Base-by-base conservation (phyloP, 1,140 invertebrate genomes). In the Scaptomyza montana region DNA sequence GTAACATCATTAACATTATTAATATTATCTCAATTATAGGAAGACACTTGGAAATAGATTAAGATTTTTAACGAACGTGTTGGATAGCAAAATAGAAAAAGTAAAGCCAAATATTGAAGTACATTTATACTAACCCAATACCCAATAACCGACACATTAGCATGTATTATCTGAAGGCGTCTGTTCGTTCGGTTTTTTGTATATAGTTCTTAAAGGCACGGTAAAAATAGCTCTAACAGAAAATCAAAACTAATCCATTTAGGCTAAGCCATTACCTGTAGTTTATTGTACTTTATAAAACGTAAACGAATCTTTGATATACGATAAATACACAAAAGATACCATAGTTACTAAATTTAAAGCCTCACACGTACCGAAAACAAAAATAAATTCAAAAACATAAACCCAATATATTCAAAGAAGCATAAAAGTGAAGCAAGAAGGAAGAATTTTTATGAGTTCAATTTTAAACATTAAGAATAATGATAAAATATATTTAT, bases 81-180 rank as follows among this genome's bases (percentile, higher is more conserved):
- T 64, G 80, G 47, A 84, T 85, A 86, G 70, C 69, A 56, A 80
- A 84, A 71, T 77, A 72, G 21, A 25, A 25, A 59, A 21, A 62
- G 69, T 87, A 81, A 86, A 81, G 81, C 81, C 81, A 86, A 86
- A 86, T 81, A 86, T 86, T 75, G 63, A 72, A 56, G 36, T 63
- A 70, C 56, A 64, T 73, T 54, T 68, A 60, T 67, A 62, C 28
- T 28, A 45, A 53, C 30, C 46, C 64, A 59, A 77, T 33, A 68
- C 59, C 68, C 54, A 66, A 59, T 76, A 28, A 19, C 19, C 47
- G 46, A 60, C 30, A 46, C 57, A 67, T 59, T 62, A 62, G 30
- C 13, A 65, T 43, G 49, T 50, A 49, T 36, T 25, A 25, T 53
- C 36, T 25, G 59, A 60, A 68, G 43, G 57, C 70, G 56, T 43